These are phyloP conservation scores for Agapornis canus DNA, from an alignment of 2,797 vertebrate genomes.

Conservation along the genomic window DNA sequence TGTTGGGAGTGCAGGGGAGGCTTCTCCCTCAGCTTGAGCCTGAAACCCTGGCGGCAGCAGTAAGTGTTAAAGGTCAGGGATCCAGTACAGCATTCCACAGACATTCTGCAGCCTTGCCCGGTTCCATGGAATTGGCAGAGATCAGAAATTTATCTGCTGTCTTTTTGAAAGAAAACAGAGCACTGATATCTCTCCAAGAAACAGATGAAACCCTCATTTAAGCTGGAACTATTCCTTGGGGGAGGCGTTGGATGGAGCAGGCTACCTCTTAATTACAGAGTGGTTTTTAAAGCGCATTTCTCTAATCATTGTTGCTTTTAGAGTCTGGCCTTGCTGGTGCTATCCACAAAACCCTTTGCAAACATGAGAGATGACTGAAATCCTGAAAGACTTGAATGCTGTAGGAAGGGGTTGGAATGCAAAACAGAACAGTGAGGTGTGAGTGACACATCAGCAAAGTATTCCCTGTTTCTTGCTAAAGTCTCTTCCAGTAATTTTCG, in stretches of 20 bases:
- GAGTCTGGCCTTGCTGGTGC: neutral
- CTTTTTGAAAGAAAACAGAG: conserved; percentile 44
- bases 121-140: neutral
- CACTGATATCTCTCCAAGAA: conserved; percentile 5
- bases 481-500: neutral
- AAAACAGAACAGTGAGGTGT: neutral
- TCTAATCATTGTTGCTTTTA: neutral
- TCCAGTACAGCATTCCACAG: neutral
- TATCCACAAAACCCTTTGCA: neutral
- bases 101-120: neutral
- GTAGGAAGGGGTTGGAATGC: neutral
- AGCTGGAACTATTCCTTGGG: neutral
- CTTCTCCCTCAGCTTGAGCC: neutral
- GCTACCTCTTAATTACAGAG: neutral
- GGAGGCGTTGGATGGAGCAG: neutral
- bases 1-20: neutral
- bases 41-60: neutral
- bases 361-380: neutral
- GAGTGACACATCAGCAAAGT: neutral
- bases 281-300: neutral
- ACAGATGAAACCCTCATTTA: neutral
- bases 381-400: neutral
- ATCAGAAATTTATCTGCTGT: conserved; percentile 24
- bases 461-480: neutral
- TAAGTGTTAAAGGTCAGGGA: neutral